Conservation (phyloP, 37 sponge, comb jelly and placozoan genomes). For the Theonella swinhoei region DNA sequence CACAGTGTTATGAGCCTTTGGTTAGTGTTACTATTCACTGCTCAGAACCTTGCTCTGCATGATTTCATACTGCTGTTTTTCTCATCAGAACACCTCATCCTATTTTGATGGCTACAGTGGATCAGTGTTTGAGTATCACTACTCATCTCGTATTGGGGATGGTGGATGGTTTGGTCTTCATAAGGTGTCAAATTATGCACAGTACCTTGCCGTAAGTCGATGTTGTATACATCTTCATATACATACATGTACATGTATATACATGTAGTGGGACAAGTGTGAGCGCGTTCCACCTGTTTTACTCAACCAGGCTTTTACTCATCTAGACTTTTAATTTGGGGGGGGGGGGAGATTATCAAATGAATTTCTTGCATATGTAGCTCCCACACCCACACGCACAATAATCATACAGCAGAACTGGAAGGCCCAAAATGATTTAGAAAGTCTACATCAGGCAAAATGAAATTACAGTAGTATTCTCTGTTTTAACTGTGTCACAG, state of each 20-base stretch:
- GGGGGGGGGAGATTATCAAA: no score
- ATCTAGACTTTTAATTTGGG: no score
- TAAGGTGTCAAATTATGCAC: conserved; percentile 39
- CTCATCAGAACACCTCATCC: neutral
- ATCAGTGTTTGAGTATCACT: conserved; percentile 12
- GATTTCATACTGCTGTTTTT: neutral
- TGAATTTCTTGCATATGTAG: no score
- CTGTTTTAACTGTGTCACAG: no score
- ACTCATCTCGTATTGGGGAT: conserved; percentile 32
- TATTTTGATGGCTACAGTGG: neutral
- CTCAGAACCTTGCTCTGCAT: neutral
- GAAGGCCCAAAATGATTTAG: no score
- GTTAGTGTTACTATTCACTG: neutral
- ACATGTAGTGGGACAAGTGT: no score
- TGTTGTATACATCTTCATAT: neutral
- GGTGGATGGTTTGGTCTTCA: conserved; percentile 75
- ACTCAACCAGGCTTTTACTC: no score
- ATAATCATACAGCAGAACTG: no score
- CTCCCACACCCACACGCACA: no score
- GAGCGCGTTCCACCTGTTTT: no score
- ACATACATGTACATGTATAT: neutral
- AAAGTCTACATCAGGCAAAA: no score
- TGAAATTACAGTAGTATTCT: no score
- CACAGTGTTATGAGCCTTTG: neutral
- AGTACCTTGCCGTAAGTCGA: conserved; percentile 61